Conservation (phyloP, 2,113 vertebrate species). For the Hydrolagus affinis region DNA sequence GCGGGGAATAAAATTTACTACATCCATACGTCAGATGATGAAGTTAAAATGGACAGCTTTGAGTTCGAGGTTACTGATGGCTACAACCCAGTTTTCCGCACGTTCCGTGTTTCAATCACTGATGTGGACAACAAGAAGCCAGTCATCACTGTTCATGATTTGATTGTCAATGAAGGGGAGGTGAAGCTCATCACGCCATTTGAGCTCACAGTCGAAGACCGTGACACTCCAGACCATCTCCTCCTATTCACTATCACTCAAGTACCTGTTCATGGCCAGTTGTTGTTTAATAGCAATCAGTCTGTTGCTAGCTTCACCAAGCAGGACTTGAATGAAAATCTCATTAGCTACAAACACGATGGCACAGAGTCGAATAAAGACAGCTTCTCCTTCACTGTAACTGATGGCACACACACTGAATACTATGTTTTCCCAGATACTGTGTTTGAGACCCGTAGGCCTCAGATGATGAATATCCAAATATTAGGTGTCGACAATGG, state of each 20-base stretch:
- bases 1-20: conserved; percentile 52
- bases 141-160: conserved; percentile 43
- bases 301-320: conserved; percentile 49
- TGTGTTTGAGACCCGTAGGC: conserved; percentile 40
- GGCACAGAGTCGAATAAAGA: conserved; percentile 45
- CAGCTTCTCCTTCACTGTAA: conserved; percentile 53
- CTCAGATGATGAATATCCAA: conserved; percentile 48
- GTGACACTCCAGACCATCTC: conserved; percentile 45
- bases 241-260: conserved; percentile 47
- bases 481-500: conserved; percentile 43
- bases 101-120: conserved; percentile 47
- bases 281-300: conserved; percentile 46
- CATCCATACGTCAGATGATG: conserved; percentile 45
- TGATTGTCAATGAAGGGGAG: conserved; percentile 44
- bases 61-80: conserved; percentile 50
- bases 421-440: conserved; percentile 49
- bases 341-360: conserved; percentile 49
- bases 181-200: conserved; percentile 50
- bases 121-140: conserved; percentile 52
- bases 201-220: conserved; percentile 49
- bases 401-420: conserved; percentile 45
- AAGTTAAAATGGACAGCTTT: conserved; percentile 50
- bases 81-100: conserved; percentile 42
- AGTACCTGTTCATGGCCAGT: conserved; percentile 45
- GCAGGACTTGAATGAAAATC: conserved; percentile 49